Percentiles rank a stretch among this genome's conserved stretches.
Evolutionary conservation across 30 jellyfish, hydroid and myxozoan genomes (phyloP).

Genomic region (Calvadosia cruxmelitensis): DNA sequence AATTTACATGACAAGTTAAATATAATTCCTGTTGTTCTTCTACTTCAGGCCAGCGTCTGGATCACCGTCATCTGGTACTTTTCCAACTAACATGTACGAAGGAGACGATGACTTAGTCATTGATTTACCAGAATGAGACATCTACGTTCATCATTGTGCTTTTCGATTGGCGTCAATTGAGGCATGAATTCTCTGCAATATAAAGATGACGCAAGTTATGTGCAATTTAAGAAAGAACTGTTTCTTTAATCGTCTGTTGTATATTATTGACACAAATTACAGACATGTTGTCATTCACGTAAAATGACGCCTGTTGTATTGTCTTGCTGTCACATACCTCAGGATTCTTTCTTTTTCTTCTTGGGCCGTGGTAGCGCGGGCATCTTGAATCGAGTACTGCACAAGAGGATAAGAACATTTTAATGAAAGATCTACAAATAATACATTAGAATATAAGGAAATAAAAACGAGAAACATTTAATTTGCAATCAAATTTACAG

Average conservation of each 20-base stretch:
- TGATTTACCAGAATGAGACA: constrained; percentile 62
- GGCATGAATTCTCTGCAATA: neutral
- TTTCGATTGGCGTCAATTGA: too few species aligned
- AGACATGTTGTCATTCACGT: neutral
- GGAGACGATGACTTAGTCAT: constrained; percentile 80
- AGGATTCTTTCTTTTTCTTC: constrained; percentile 33
- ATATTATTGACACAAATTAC: too few species aligned
- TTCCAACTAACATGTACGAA: constrained; percentile 60
- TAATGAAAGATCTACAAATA: too few species aligned
- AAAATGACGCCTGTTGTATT: too few species aligned
- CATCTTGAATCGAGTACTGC: constrained; percentile 52
- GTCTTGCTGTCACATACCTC: too few species aligned
- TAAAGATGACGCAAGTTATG: neutral
- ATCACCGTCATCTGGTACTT: constrained; percentile 61
- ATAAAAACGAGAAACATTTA: neutral
- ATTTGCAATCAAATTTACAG: too few species aligned
- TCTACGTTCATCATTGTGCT: too few species aligned
- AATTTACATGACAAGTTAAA: too few species aligned
- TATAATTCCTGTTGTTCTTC: neutral
- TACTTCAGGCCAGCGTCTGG: constrained; percentile 32
- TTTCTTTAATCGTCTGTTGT: too few species aligned
- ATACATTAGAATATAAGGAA: neutral
- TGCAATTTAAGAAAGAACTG: neutral
- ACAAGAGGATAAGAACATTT: neutral
- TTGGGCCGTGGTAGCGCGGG: constrained; percentile 68